Percentiles rank a stretch among this genome's conserved stretches.
These are phyloP conservation scores for Latrodectus geometricus DNA, from an alignment of 1,140 invertebrate species.

Conservation along the genomic window DNA sequence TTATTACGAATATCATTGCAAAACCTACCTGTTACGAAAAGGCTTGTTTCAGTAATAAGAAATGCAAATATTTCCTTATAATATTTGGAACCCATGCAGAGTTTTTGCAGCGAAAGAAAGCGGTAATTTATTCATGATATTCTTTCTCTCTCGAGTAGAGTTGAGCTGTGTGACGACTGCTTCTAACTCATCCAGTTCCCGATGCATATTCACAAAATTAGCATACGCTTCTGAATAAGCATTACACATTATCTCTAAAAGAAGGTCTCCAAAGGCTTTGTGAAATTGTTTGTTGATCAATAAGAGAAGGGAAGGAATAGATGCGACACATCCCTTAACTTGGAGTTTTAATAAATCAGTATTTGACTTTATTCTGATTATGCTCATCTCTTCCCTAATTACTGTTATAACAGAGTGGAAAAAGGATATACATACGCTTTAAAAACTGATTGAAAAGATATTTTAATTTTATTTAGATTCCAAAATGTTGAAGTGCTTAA, in stretches of 20 bases:
- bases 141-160: neutral
- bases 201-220: neutral
- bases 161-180: neutral
- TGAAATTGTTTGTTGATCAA: neutral
- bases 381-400: too few species aligned
- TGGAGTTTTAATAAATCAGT: neutral
- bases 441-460: neutral
- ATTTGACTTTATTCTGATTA: neutral
- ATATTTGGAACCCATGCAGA: neutral
- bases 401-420: neutral
- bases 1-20: neutral
- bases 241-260: neutral
- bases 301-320: neutral
- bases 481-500: too few species aligned
- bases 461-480: neutral
- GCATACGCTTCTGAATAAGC: neutral
- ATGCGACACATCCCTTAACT: neutral
- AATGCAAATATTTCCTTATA: neutral
- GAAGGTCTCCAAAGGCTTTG: neutral
- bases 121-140: slow-evolving; percentile 37
- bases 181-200: neutral
- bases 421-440: neutral
- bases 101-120: neutral
- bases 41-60: neutral
- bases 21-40: neutral